Base-by-base conservation (phyloP, 2,113 vertebrate species). In the Sporophila hypoxantha region DNA sequence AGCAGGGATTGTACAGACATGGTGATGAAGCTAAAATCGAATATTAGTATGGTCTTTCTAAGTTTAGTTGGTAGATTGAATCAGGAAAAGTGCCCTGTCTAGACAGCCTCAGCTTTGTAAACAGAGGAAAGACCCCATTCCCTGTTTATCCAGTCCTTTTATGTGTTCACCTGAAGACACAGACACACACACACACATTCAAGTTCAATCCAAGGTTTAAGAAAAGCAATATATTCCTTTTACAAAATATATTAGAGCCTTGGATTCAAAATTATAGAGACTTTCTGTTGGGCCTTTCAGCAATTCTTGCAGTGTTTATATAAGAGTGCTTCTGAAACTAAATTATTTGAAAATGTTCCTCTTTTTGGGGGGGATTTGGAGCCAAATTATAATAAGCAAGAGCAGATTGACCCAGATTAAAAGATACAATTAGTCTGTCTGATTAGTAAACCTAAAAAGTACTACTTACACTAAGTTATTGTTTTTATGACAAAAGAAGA, bases 341-440 rank as follows among this genome's bases (percentile, higher is more conserved):
- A 96, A 95, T 96, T 96, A 97, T 96, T 95, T 95, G 95, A 95
- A 96, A 96, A 95, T 96, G 96, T 93, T 97, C 91, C 41, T 92
- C 41, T 90, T 80, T 91, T 90, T 39, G 37, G 79, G 71, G 71
- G 85, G 41, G 76, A 92, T 85, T 95, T 95, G 76, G 94, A 96
- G 96, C 94, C 96, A 97, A 96, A 96, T 95, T 96, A 89, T 97
- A 97, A 97, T 97, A 97, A 97, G 96, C 87, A 96, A 95, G 97
- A 97, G 90, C 96, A 97, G 97, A 96, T 94, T 97, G 97, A 97
- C 96, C 97, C 97, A 97, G 97, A 97, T 97, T 97, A 97, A 97
- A 98, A 97, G 97, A 97, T 97, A 97, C 96, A 97, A 97, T 97
- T 97, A 97, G 87, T 97, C 96, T 97, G 97, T 97, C 97, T 97